These are phyloP conservation scores for Bolborhynchus lineola DNA, from an alignment of 2,113 vertebrate genomes.

Conservation along the genomic window DNA sequence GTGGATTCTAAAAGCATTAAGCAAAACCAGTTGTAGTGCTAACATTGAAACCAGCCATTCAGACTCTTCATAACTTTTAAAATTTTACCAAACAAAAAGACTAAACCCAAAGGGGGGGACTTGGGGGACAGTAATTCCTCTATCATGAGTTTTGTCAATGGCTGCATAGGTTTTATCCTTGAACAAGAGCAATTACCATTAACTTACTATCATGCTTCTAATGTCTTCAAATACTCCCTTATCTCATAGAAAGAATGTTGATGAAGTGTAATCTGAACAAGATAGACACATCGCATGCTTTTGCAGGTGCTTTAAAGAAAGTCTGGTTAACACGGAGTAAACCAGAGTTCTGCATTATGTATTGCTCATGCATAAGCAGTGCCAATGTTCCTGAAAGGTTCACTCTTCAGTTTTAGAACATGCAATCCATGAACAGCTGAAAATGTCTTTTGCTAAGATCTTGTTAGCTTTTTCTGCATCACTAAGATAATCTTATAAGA, in stretches of 20 bases:
- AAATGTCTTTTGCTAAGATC: neutral
- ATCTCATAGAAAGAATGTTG: neutral
- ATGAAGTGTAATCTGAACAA: neutral
- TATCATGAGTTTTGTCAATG: neutral
- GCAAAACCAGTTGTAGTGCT: neutral
- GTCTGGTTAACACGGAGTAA: neutral
- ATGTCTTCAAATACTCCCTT: neutral
- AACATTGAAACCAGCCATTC: neutral
- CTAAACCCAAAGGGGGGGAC: neutral
- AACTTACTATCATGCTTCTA: neutral
- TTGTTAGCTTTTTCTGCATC: neutral
- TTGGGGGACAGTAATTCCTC: fast-evolving
- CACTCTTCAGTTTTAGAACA: neutral
- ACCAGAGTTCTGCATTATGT: neutral
- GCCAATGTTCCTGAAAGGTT: neutral
- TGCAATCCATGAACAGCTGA: neutral
- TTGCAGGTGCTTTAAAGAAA: neutral
- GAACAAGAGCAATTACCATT: neutral
- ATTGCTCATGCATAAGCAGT: fast-evolving
- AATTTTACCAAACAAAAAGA: neutral
- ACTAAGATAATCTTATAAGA: neutral
- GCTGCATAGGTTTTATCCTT: neutral
- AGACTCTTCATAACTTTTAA: neutral
- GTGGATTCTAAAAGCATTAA: neutral
- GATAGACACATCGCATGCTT: neutral